Conservation (phyloP, 2,113 vertebrate genomes). For the Acanthochromis polyacanthus region DNA sequence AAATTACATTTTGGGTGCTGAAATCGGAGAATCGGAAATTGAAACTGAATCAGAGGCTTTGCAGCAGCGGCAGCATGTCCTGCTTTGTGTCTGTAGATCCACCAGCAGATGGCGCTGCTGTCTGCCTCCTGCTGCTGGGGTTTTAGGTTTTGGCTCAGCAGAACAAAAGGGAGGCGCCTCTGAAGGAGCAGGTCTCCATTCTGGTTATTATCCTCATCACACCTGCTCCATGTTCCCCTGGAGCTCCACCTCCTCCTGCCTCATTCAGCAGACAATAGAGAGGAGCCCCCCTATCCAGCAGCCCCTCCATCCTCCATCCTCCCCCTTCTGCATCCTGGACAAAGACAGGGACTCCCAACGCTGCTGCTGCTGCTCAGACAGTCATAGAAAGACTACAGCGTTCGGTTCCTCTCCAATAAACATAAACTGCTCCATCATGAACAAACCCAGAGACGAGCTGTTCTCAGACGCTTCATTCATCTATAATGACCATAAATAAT, state of each 20-base stretch:
- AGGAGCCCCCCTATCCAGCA: background rate
- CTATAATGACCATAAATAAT: constrained; percentile 58
- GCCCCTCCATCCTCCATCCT: background rate
- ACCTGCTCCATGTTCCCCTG: constrained; percentile 39
- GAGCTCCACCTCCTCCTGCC: background rate
- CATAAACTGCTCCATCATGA: constrained; percentile 18
- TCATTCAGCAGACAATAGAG: constrained; percentile 38
- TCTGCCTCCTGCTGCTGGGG: constrained; percentile 8
- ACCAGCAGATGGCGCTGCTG: constrained; percentile 64
- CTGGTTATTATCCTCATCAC: constrained; percentile 4
- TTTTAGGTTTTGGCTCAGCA: constrained; percentile 27
- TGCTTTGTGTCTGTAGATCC: background rate
- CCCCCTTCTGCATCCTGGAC: constrained; percentile 40
- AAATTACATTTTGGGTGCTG: too few relatives aligned
- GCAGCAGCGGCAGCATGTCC: too few relatives aligned
- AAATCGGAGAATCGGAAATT: too few relatives aligned
- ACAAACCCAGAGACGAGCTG: constrained; percentile 40
- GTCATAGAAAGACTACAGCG: constrained; percentile 34
- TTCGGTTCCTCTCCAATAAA: too few relatives aligned
- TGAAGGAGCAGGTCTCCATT: constrained; percentile 7
- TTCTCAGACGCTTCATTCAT: constrained; percentile 52
- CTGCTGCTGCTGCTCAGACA: constrained; percentile 10
- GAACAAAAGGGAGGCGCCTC: constrained; percentile 64
- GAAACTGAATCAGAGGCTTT: too few relatives aligned
- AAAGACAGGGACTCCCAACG: constrained; percentile 53